Percentiles rank a stretch among this genome's conserved stretches.
Conservation (phyloP, 2,113 vertebrate species). For the Peucedramus taeniatus region DNA sequence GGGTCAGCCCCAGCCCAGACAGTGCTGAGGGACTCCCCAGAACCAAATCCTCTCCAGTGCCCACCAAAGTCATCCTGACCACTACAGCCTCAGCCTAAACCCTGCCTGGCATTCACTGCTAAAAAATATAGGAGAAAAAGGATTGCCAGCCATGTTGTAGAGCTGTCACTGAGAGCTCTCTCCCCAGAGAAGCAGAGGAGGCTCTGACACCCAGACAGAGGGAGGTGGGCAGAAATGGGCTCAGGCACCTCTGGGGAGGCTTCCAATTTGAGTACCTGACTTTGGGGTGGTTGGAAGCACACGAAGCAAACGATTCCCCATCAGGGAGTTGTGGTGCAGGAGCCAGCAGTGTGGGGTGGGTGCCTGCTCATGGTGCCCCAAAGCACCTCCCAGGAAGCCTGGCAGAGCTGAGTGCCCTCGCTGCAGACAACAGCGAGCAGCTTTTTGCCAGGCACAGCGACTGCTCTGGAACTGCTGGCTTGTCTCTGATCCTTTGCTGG, state of each 20-base stretch:
- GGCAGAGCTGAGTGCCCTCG: not conserved
- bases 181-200: not conserved
- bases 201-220: not conserved
- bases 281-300: not conserved
- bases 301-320: fast-evolving
- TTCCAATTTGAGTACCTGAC: not conserved
- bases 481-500: not conserved
- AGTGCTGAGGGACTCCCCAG: not conserved
- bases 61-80: not conserved
- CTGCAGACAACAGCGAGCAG: not conserved
- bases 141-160: not conserved
- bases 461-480: not conserved
- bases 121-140: not conserved
- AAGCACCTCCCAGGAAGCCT: not conserved
- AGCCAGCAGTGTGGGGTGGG: not conserved
- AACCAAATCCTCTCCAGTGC: not conserved
- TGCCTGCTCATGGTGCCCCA: not conserved
- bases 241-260: not conserved
- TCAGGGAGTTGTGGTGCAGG: not conserved
- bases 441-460: not conserved
- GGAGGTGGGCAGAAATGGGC: not conserved
- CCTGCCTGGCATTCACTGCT: not conserved
- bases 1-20: not conserved
- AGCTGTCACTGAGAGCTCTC: not conserved
- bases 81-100: not conserved